Conservation (phyloP, 1,140 invertebrate species). For the Drosophila bocqueti region DNA sequence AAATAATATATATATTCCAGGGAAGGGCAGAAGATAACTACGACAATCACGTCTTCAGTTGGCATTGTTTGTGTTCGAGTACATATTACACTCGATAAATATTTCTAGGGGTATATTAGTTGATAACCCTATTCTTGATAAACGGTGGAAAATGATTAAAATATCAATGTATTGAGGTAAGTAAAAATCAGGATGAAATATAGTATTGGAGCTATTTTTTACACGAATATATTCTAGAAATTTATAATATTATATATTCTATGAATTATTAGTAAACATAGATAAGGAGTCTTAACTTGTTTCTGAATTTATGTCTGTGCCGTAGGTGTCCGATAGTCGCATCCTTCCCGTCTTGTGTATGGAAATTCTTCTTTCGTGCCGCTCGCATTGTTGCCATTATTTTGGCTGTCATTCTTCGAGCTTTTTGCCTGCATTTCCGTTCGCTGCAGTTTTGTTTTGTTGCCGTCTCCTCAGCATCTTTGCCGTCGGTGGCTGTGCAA, state of each 20-base stretch:
- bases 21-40: conserved; percentile 23
- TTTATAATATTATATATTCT: background rate
- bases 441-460: conserved; percentile 47
- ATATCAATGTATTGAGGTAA: no score
- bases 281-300: background rate
- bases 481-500: conserved; percentile 28
- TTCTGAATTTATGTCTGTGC: background rate
- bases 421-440: conserved; percentile 58
- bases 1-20: conserved; percentile 15
- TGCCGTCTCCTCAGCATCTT: conserved; percentile 21
- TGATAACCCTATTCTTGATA: no score
- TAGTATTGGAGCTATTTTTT: no score
- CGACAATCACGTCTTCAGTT: conserved; percentile 17
- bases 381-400: conserved; percentile 32
- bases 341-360: background rate
- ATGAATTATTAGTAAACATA: background rate
- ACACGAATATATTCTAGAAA: no score
- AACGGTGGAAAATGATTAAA: no score
- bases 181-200: no score
- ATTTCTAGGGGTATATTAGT: background rate
- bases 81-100: background rate
- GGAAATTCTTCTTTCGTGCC: conserved; percentile 6
- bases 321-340: background rate
- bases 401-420: conserved; percentile 50
- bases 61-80: conserved; percentile 18